Percentiles rank a stretch among this genome's conserved stretches.
Conservation (phyloP, 2,113 vertebrate genomes). For the Numenius arquata region DNA sequence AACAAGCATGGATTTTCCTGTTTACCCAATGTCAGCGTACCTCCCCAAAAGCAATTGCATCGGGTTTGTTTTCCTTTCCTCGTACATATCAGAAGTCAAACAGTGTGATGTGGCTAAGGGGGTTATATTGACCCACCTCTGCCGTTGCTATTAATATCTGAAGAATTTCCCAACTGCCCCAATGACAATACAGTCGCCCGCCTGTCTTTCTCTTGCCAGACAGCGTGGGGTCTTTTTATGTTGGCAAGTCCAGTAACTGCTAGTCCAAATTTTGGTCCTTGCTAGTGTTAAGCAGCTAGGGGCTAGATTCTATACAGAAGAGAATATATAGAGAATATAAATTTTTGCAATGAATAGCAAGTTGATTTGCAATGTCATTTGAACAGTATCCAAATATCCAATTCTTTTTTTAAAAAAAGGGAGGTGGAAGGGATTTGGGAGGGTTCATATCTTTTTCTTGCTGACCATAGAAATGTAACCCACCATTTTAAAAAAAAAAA, state of each 20-base stretch:
- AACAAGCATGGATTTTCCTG: background rate
- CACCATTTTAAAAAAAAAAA: background rate
- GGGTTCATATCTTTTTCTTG: background rate
- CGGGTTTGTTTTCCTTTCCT: background rate
- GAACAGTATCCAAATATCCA: background rate
- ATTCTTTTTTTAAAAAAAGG: background rate
- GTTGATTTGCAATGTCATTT: background rate
- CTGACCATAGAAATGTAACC: background rate
- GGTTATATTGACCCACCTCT: background rate
- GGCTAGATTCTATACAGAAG: background rate
- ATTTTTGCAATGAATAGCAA: background rate
- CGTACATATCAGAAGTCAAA: background rate
- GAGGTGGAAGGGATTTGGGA: background rate
- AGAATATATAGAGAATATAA: background rate
- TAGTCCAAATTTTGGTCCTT: background rate
- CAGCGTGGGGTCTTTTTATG: accelerated
- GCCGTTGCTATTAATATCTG: background rate
- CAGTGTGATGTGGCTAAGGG: background rate
- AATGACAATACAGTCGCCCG: background rate
- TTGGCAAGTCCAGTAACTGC: background rate
- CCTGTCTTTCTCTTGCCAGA: background rate
- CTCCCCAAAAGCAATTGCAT: background rate
- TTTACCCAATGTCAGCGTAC: background rate
- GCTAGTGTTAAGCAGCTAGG: background rate
- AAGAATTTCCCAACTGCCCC: background rate